A percentile compares a stretch with the other conserved stretches of the same genome.
These are phyloP conservation scores for Phenacoccus solenopsis DNA, from an alignment of 1,140 invertebrate species.

Conservation along the genomic window DNA sequence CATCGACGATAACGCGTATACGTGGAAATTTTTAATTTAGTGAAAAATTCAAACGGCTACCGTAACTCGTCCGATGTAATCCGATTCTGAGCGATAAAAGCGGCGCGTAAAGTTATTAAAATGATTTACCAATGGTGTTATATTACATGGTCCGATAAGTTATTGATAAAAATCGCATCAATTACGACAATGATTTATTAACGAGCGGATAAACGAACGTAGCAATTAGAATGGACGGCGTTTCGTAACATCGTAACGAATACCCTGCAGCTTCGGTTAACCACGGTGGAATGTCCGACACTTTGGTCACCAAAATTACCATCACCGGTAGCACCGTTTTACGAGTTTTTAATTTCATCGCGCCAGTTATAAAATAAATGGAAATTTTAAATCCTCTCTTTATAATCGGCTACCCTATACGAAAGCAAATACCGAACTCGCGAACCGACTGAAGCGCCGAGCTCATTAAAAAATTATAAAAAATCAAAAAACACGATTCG, in stretches of 20 bases:
- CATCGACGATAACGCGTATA: not conserved
- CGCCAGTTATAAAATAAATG: not conserved
- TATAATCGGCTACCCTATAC: not conserved
- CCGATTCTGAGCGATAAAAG: not conserved
- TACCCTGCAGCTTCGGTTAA: too few relatives aligned
- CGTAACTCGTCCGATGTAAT: not conserved
- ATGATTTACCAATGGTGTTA: not conserved
- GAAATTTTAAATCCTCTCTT: not conserved
- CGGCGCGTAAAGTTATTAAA: not conserved
- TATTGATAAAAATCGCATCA: conserved; percentile 3
- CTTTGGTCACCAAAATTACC: not conserved
- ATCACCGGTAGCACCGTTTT: not conserved
- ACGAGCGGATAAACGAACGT: not conserved
- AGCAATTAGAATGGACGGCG: not conserved
- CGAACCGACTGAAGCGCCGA: not conserved
- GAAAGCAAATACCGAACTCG: not conserved
- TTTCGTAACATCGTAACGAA: not conserved
- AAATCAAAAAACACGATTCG: not conserved
- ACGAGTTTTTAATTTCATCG: not conserved
- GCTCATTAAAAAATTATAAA: not conserved
- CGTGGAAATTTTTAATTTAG: not conserved
- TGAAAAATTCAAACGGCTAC: not conserved
- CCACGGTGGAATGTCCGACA: too few relatives aligned
- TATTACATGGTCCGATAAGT: not conserved
- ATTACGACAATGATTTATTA: not conserved